Evolutionary conservation across 2,797 vertebrate genomes (phyloP).

Genomic region (Liparis tanakae): DNA sequence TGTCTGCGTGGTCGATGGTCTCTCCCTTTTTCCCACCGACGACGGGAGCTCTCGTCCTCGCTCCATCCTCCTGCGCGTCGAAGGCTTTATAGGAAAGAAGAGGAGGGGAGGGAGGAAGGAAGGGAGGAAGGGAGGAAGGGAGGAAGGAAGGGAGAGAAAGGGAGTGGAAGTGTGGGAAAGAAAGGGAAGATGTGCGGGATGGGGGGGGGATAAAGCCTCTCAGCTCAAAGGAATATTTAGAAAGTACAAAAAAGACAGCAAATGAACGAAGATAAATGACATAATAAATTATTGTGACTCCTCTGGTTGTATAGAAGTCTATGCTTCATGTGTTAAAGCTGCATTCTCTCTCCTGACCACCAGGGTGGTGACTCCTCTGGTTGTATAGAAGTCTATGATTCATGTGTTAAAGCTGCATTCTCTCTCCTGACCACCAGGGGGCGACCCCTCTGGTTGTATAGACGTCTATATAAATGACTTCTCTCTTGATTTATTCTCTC

Average conservation of each 20-base stretch:
- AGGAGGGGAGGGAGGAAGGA: constrained; percentile 35
- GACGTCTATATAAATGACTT: too few species aligned
- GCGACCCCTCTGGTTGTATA: too few species aligned
- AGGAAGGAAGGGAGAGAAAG: constrained; percentile 18
- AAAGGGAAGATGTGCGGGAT: constrained; percentile 32
- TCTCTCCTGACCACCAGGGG: too few species aligned
- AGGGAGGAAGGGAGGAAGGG: constrained; percentile 15
- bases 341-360: too few species aligned
- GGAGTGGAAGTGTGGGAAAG: constrained; percentile 20
- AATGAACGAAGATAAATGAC: too few species aligned
- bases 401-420: too few species aligned
- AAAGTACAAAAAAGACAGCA: constrained; percentile 18
- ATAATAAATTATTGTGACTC: too few species aligned
- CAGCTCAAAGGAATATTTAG: constrained; percentile 52
- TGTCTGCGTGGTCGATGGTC: constrained; percentile 76
- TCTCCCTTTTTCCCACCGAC: constrained; percentile 76
- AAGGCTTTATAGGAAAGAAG: constrained; percentile 59
- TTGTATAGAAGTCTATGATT: too few species aligned
- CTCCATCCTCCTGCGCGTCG: constrained; percentile 45
- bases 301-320: too few species aligned
- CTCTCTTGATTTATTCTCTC: too few species aligned
- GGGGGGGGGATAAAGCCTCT: constrained; percentile 40
- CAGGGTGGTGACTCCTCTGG: too few species aligned
- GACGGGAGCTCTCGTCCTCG: constrained; percentile 74
- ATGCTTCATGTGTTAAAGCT: too few species aligned